Evolutionary conservation across 2,113 vertebrate species (phyloP).

Genomic region (Clarias batrachus): DNA sequence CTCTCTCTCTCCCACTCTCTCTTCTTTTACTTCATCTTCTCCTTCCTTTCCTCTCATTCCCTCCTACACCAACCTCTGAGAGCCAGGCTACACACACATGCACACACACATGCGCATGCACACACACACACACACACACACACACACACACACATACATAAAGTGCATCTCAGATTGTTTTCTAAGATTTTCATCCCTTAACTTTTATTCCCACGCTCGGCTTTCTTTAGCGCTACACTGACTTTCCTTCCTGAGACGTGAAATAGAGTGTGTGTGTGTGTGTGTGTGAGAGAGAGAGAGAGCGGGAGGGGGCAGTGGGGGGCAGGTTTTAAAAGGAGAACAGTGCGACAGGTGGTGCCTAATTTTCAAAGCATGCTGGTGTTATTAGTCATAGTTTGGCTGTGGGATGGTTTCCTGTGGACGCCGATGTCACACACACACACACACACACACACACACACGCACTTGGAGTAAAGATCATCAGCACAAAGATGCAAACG

Average conservation of each 20-base stretch:
- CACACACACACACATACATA: conserved; percentile 1
- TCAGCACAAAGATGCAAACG: neutral
- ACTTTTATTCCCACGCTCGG: conserved; percentile 31
- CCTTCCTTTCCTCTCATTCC: neutral
- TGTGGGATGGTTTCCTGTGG: conserved; percentile 32
- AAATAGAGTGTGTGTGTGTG: neutral
- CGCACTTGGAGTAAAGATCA: neutral
- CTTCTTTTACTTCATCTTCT: conserved; percentile 5
- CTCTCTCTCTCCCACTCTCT: neutral
- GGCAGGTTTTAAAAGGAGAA: conserved; percentile 19
- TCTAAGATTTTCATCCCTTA: conserved; percentile 7
- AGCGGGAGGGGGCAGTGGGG: neutral
- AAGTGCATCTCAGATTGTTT: neutral
- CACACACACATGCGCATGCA: neutral
- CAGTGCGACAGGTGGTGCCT: conserved; percentile 37
- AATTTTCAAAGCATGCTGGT: conserved; percentile 36
- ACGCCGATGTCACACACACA: conserved; percentile 30
- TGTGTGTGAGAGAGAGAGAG: neutral
- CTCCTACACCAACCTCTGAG: conserved; percentile 17
- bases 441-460: neutral
- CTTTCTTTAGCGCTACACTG: conserved; percentile 12
- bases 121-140: conserved; percentile 1
- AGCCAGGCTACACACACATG: neutral
- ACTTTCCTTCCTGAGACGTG: neutral
- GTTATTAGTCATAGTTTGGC: conserved; percentile 46